Evolutionary conservation across 2,797 vertebrate species (phyloP).

Genomic region (Tolypeutes matacus): DNA sequence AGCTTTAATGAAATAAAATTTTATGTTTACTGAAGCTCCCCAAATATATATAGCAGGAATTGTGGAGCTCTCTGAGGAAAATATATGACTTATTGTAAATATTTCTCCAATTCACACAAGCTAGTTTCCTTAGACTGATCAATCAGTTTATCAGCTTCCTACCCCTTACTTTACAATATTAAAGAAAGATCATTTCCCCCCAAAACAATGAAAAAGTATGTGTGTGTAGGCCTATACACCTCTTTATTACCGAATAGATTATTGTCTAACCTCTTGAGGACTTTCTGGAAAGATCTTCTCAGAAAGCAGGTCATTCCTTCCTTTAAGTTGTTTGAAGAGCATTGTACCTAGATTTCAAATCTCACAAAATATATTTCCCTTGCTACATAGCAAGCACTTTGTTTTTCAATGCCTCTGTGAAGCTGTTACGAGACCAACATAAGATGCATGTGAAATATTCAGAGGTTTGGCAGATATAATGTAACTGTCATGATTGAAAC

Average conservation of each 20-base stretch:
- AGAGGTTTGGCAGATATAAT: slow-evolving; percentile 84
- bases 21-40: not conserved
- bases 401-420: slow-evolving; percentile 78
- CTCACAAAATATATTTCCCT: slow-evolving; percentile 83
- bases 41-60: not conserved
- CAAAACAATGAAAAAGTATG: slow-evolving; percentile 54
- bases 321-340: slow-evolving; percentile 79
- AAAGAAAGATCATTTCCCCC: slow-evolving; percentile 56
- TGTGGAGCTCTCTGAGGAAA: not conserved
- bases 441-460: slow-evolving; percentile 83
- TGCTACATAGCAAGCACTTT: slow-evolving; percentile 79
- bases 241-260: slow-evolving; percentile 73
- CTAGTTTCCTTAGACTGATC: not conserved
- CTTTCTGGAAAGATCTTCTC: slow-evolving; percentile 80
- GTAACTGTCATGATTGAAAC: slow-evolving; percentile 84
- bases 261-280: slow-evolving; percentile 74
- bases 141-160: slow-evolving; percentile 53
- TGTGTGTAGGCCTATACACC: not conserved
- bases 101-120: slow-evolving; percentile 37
- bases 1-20: slow-evolving; percentile 57
- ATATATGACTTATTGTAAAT: slow-evolving; percentile 31
- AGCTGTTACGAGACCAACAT: slow-evolving; percentile 81
- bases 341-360: slow-evolving; percentile 74
- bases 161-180: slow-evolving; percentile 10
- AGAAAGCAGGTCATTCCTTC: slow-evolving; percentile 79